A percentile compares a stretch with the other conserved stretches of the same genome.
phyloP scores from a whole-genome alignment of 2,113 vertebrate genomes.

The Aspiorhynchus laticeps region DNA sequence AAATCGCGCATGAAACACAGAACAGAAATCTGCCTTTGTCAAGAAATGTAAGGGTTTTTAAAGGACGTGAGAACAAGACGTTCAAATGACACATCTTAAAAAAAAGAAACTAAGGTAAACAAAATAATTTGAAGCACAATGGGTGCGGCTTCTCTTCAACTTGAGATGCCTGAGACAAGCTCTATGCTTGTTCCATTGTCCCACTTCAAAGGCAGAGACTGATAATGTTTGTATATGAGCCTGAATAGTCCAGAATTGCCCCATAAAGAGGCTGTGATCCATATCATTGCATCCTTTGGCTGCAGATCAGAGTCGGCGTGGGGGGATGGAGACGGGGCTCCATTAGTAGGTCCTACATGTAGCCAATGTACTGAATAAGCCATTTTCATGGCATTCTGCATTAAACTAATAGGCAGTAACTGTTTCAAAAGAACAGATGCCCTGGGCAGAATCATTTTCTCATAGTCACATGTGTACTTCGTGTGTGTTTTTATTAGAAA shows the following conservation, averaged over 20 bases:
- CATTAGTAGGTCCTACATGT: constrained; percentile 1
- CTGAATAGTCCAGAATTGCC: constrained; percentile 3
- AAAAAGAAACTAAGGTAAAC: background rate
- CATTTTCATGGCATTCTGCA: constrained; percentile 46
- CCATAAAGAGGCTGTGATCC: constrained; percentile 36
- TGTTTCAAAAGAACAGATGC: constrained; percentile 19
- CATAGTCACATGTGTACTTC: background rate
- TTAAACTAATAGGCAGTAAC: constrained; percentile 49
- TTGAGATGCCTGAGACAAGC: background rate
- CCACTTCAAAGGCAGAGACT: constrained; percentile 36
- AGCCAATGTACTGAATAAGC: constrained; percentile 52
- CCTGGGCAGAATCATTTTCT: background rate
- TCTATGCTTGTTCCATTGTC: background rate
- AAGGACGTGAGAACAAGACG: background rate
- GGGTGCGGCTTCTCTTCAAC: background rate
- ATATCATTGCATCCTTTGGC: constrained; percentile 41
- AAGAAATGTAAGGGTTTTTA: background rate
- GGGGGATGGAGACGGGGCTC: background rate
- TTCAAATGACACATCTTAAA: background rate
- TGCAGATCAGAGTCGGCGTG: background rate
- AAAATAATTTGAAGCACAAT: background rate
- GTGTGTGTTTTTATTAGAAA: background rate
- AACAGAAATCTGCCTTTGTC: background rate
- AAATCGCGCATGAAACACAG: background rate
- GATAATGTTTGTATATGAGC: constrained; percentile 9